Evolutionary conservation across 2,888 invertebrate species (phyloP).

Genomic region (Beris chalybata): DNA sequence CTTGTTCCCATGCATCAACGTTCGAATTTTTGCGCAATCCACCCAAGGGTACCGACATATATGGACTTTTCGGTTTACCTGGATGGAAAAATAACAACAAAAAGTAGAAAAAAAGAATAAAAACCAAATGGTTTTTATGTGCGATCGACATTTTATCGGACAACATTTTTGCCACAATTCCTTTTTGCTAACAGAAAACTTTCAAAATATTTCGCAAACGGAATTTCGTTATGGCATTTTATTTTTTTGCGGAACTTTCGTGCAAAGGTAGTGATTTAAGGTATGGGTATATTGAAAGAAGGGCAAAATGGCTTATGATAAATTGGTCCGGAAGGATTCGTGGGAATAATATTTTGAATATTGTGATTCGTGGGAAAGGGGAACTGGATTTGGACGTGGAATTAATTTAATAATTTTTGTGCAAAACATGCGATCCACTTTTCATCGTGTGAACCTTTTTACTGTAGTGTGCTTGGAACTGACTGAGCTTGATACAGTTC

Average conservation of each 20-base stretch:
- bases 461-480: no score
- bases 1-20: conserved; percentile 41
- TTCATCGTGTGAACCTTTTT: no score
- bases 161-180: conserved; percentile 30
- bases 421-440: no score
- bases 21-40: neutral
- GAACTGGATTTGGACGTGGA: no score
- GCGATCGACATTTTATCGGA: conserved; percentile 24
- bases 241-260: conserved; percentile 11
- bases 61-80: no score
- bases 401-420: no score
- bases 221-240: neutral
- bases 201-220: conserved; percentile 1
- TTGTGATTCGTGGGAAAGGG: no score
- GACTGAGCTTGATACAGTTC: no score
- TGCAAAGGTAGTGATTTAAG: neutral
- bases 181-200: neutral
- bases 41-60: no score
- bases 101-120: no score
- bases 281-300: neutral
- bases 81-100: no score
- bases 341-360: conserved; percentile 1
- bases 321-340: conserved; percentile 4
- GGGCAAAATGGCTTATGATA: neutral
- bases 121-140: neutral